A percentile compares a stretch with the other conserved stretches of the same genome.
These are phyloP conservation scores for Matsumyia berberina DNA, from an alignment of 2,888 invertebrate species.

Conservation along the genomic window DNA sequence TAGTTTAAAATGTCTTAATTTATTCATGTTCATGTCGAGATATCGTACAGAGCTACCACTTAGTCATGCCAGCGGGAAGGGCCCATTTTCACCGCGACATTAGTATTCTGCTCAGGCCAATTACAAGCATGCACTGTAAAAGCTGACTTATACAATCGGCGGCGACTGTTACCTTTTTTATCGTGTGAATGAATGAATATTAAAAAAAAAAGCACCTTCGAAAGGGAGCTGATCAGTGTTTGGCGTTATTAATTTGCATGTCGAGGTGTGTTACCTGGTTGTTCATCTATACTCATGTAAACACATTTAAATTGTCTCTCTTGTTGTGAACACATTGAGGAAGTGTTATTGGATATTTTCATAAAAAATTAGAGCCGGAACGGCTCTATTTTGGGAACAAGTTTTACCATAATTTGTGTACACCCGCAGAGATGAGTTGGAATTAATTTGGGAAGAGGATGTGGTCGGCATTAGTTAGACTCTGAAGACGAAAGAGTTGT, in stretches of 20 bases:
- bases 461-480: background rate
- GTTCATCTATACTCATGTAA: no score
- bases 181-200: constrained; percentile 51
- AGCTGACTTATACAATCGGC: background rate
- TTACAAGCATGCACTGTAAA: constrained; percentile 32
- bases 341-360: background rate
- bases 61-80: constrained; percentile 30
- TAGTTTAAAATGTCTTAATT: constrained; percentile 37
- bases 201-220: constrained; percentile 14
- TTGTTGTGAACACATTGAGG: background rate
- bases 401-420: constrained; percentile 5
- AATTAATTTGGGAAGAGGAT: background rate
- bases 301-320: background rate
- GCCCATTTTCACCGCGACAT: constrained; percentile 48
- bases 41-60: constrained; percentile 9
- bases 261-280: constrained; percentile 10
- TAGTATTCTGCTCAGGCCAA: constrained; percentile 30
- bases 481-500: constrained; percentile 42
- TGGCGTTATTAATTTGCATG: constrained; percentile 39
- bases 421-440: background rate
- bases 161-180: constrained; percentile 18
- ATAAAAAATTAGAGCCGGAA: background rate
- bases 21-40: constrained; percentile 58
- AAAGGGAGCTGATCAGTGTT: constrained; percentile 19
- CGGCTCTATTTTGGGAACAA: background rate